These are phyloP conservation scores for Brenthis daphne DNA, from an alignment of 2,888 invertebrate species.

Conservation along the genomic window DNA sequence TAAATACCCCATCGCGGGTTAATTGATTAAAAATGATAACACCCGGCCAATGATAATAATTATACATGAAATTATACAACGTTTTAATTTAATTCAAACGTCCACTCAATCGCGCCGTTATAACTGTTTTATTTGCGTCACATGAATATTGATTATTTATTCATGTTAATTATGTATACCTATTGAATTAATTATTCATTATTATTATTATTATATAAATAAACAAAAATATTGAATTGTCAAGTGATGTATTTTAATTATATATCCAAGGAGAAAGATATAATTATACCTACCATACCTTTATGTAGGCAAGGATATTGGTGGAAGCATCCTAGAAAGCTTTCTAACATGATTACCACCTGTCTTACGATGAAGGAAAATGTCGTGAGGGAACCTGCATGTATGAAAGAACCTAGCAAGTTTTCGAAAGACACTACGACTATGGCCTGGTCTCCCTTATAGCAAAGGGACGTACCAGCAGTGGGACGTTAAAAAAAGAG, in stretches of 20 bases:
- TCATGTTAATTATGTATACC: slow-evolving; percentile 22
- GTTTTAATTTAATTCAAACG: slow-evolving; percentile 33
- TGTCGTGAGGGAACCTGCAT: too few relatives aligned
- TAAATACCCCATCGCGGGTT: slow-evolving; percentile 28
- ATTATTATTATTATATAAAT: slow-evolving; percentile 15
- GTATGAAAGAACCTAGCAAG: too few relatives aligned
- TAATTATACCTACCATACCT: too few relatives aligned
- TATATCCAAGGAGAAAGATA: neutral
- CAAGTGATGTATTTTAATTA: slow-evolving; percentile 15
- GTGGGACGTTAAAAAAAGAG: too few relatives aligned
- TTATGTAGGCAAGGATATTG: too few relatives aligned
- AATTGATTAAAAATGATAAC: slow-evolving; percentile 35
- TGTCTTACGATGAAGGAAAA: too few relatives aligned
- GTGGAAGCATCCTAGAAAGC: too few relatives aligned
- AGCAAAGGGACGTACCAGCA: too few relatives aligned
- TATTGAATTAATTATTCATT: slow-evolving; percentile 21
- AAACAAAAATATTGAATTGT: slow-evolving; percentile 16
- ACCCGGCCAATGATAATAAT: slow-evolving; percentile 11
- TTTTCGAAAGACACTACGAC: too few relatives aligned
- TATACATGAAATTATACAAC: slow-evolving; percentile 21
- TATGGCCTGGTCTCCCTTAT: too few relatives aligned
- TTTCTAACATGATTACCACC: too few relatives aligned
- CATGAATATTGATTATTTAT: slow-evolving; percentile 34
- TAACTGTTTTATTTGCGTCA: slow-evolving; percentile 34
- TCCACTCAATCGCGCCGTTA: slow-evolving; percentile 27